phyloP scores from a whole-genome alignment of 2,888 invertebrate species.

The Polyommatus iphigenia region DNA sequence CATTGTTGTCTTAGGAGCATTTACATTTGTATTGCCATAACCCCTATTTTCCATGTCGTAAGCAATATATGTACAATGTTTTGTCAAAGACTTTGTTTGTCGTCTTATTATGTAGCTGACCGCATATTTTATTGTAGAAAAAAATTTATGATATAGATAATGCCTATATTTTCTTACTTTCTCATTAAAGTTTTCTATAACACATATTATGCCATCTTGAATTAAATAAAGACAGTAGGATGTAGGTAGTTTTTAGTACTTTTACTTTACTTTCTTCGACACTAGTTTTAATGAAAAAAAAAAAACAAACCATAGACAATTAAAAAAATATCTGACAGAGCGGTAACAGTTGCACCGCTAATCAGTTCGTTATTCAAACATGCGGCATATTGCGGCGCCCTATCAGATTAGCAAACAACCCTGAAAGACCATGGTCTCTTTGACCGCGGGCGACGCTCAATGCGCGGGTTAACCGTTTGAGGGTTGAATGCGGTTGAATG shows the following conservation, averaged over 20 bases:
- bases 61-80: constrained; percentile 3
- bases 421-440: constrained; percentile 47
- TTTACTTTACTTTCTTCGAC: not conserved
- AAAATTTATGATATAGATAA: not conserved
- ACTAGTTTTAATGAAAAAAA: not conserved
- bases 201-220: no score
- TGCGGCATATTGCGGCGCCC: constrained; percentile 65
- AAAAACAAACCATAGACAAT: not conserved
- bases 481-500: constrained; percentile 44
- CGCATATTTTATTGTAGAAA: not conserved
- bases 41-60: not conserved
- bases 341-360: constrained; percentile 53
- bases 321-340: constrained; percentile 5
- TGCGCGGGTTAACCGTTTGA: constrained; percentile 64
- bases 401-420: constrained; percentile 74
- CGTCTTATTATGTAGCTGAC: not conserved
- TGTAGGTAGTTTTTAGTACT: not conserved
- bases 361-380: constrained; percentile 57
- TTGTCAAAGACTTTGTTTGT: constrained; percentile 15
- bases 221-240: no score
- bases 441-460: constrained; percentile 44
- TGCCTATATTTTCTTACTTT: not conserved
- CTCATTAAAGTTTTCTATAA: no score
- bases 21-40: constrained; percentile 27
- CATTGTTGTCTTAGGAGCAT: constrained; percentile 35